phyloP scores from a whole-genome alignment of 1,140 invertebrate genomes.

The Homarus americanus region DNA sequence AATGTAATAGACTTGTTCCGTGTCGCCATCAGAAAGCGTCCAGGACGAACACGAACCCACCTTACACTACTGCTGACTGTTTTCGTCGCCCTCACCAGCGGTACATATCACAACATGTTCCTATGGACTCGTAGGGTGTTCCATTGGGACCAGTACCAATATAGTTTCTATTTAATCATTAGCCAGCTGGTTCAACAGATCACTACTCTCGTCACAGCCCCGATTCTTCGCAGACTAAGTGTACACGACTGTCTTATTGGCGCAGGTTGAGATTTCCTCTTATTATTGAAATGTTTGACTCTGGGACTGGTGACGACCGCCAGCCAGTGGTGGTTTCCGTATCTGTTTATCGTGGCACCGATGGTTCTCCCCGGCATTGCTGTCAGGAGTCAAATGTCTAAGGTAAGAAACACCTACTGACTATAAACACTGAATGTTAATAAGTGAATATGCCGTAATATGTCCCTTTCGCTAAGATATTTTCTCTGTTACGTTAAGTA shows the following conservation, averaged over 20 bases:
- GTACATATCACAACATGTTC: slow-evolving; percentile 10
- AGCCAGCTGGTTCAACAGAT: background rate
- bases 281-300: background rate
- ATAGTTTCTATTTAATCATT: background rate
- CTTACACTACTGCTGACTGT: background rate
- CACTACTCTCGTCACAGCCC: background rate
- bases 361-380: background rate
- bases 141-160: background rate
- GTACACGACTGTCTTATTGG: slow-evolving; percentile 25
- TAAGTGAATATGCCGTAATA: too few relatives aligned
- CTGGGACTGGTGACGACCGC: background rate
- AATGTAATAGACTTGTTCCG: slow-evolving; percentile 14
- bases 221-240: background rate
- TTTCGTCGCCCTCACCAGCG: background rate
- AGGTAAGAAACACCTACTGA: too few relatives aligned
- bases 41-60: background rate
- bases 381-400: background rate
- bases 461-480: too few relatives aligned
- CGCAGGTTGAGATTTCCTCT: background rate
- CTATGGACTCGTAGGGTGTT: slow-evolving; percentile 21
- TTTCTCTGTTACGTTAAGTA: too few relatives aligned
- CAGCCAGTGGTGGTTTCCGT: slow-evolving; percentile 30
- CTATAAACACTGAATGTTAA: too few relatives aligned
- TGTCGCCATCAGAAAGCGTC: background rate
- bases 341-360: background rate